Evolutionary conservation across 2,113 vertebrate species (phyloP).

Genomic region (Vimba vimba): DNA sequence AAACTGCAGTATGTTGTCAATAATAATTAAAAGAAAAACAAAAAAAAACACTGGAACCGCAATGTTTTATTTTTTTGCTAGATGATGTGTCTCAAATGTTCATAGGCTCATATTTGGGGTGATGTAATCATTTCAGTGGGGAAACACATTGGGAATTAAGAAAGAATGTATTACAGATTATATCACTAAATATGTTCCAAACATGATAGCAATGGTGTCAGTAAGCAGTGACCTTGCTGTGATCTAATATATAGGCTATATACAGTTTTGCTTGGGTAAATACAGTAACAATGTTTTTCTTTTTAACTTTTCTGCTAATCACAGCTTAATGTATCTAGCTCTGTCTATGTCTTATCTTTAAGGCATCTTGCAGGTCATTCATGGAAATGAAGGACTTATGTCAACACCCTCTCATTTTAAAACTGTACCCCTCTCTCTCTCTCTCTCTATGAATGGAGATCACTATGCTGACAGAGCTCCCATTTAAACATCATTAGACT

Average conservation of each 20-base stretch:
- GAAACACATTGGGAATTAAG: neutral
- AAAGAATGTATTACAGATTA: neutral
- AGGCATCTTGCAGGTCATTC: slow-evolving; percentile 39
- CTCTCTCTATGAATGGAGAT: slow-evolving; percentile 30
- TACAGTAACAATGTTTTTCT: no score
- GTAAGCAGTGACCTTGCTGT: neutral
- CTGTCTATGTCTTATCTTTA: slow-evolving; percentile 29
- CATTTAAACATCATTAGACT: slow-evolving; percentile 29
- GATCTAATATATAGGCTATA: neutral
- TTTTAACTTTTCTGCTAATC: neutral
- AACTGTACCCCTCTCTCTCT: slow-evolving; percentile 37
- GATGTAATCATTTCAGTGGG: neutral
- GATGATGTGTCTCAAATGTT: neutral
- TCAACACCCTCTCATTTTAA: slow-evolving; percentile 52
- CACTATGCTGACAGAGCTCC: slow-evolving; percentile 5
- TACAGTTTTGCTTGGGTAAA: no score
- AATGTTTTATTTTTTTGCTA: neutral
- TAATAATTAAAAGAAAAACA: no score
- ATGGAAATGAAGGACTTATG: slow-evolving; percentile 32
- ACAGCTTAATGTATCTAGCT: slow-evolving; percentile 16
- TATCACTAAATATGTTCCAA: neutral
- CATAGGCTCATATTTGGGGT: neutral
- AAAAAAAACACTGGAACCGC: neutral
- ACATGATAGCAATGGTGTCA: neutral
- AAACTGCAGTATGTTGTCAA: neutral